Evolutionary conservation across 2,113 vertebrate genomes (phyloP).

Genomic region (Rhipidura dahli): DNA sequence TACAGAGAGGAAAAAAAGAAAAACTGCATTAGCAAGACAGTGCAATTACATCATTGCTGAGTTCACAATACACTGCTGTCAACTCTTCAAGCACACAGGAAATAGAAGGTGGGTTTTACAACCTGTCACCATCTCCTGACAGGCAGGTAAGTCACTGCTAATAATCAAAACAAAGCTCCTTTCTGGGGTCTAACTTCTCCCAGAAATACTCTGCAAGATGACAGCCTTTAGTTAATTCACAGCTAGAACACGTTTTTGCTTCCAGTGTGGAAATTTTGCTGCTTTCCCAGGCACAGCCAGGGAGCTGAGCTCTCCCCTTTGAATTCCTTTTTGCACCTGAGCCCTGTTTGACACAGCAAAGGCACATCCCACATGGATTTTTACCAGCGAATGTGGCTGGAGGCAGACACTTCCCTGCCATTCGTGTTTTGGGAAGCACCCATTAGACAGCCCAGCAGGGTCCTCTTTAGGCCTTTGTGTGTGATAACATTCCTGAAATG

Average conservation of each 20-base stretch:
- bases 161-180: constrained; percentile 10
- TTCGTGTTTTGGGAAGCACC: not conserved
- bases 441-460: not conserved
- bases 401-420: not conserved
- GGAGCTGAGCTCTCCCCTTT: not conserved
- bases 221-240: not conserved
- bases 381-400: not conserved
- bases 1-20: not conserved
- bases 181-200: not conserved
- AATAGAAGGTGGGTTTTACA: constrained; percentile 16
- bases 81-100: not conserved
- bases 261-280: not conserved
- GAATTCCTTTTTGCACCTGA: not conserved
- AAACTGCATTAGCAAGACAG: not conserved
- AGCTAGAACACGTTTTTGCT: not conserved
- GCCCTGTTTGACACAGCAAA: not conserved
- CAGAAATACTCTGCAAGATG: not conserved
- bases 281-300: not conserved
- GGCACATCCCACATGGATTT: not conserved
- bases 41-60: not conserved
- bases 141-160: not conserved
- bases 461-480: not conserved
- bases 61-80: constrained; percentile 10
- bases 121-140: constrained; percentile 5
- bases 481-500: not conserved